These are phyloP conservation scores for Sitta carolinensis DNA, from an alignment of 2,797 vertebrate genomes.

Conservation along the genomic window DNA sequence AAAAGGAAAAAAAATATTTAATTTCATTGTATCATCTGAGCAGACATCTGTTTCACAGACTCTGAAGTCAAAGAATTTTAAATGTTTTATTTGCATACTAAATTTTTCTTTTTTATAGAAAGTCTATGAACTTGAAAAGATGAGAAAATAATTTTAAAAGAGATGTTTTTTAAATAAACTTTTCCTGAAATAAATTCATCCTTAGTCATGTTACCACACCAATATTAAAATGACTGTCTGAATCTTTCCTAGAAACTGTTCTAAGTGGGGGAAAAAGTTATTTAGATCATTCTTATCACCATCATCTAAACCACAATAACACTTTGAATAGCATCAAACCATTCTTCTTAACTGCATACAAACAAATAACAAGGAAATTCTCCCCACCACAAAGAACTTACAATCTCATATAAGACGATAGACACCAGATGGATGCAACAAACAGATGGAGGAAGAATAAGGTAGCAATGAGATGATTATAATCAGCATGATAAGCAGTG, in stretches of 20 bases:
- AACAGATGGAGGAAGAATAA: conserved; percentile 64
- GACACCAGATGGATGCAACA: conserved; percentile 48
- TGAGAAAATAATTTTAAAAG: neutral
- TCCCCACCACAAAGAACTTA: neutral
- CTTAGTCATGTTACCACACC: neutral
- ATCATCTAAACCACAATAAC: neutral
- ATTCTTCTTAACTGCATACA: conserved; percentile 5
- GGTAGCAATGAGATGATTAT: conserved; percentile 54
- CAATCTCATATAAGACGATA: conserved; percentile 38
- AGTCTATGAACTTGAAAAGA: neutral
- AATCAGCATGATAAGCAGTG: conserved; percentile 56
- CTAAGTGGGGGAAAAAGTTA: neutral
- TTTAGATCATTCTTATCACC: neutral
- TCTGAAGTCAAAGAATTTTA: neutral
- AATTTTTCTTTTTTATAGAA: neutral
- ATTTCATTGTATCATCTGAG: neutral
- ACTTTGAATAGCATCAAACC: neutral
- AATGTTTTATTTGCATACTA: neutral
- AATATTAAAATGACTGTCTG: neutral
- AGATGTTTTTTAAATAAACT: neutral
- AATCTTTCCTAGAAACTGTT: neutral
- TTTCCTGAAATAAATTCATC: neutral
- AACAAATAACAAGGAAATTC: conserved; percentile 26
- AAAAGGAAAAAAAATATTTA: neutral
- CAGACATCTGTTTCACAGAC: neutral